Conservation (phyloP, 2,113 vertebrate species). For the Regulus satrapa region DNA sequence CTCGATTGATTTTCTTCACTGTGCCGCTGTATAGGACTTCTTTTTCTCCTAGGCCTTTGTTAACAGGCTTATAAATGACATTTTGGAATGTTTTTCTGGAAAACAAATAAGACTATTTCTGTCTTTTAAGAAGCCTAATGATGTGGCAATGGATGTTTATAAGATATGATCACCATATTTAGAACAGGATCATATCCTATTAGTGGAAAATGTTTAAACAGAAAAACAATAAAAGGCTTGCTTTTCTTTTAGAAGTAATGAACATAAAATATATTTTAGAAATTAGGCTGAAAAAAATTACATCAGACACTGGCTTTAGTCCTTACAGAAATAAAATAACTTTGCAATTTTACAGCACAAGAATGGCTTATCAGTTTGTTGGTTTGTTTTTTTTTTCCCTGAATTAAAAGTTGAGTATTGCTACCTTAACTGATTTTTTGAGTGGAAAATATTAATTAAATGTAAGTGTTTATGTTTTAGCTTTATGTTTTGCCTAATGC, state of each 20-base stretch:
- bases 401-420: neutral
- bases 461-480: neutral
- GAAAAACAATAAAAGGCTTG: neutral
- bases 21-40: neutral
- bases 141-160: neutral
- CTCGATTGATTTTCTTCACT: neutral
- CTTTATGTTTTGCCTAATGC: neutral
- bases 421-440: neutral
- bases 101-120: neutral
- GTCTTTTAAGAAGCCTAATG: neutral
- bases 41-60: neutral
- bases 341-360: neutral
- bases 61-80: neutral
- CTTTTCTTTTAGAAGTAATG: neutral
- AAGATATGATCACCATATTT: neutral
- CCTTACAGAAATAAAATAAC: neutral
- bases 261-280: neutral
- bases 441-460: neutral
- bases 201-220: neutral
- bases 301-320: neutral
- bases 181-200: neutral
- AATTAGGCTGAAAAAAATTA: neutral
- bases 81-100: neutral
- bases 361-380: neutral
- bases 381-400: no score